Percentiles rank a stretch among this genome's conserved stretches.
phyloP scores from a whole-genome alignment of 2,888 invertebrate genomes.

The Auanema freiburgensis region DNA sequence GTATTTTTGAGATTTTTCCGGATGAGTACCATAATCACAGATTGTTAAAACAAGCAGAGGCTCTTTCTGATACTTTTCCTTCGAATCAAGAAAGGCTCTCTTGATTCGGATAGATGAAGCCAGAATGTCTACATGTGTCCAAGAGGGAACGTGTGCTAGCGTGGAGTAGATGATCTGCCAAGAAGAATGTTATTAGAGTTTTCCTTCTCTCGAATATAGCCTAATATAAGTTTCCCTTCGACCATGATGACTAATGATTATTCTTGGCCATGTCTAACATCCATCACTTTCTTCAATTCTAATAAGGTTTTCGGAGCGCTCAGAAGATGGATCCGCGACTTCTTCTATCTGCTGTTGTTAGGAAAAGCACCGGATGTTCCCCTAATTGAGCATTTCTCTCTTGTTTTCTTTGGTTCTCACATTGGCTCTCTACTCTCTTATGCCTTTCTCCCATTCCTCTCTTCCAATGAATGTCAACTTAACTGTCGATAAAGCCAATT shows the following conservation, averaged over 20 bases:
- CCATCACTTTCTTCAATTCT: background rate
- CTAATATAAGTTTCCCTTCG: background rate
- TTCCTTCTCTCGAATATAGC: background rate
- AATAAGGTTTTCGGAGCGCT: background rate
- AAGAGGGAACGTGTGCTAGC: conserved; percentile 46
- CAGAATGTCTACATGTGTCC: conserved; percentile 54
- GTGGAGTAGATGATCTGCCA: conserved; percentile 59
- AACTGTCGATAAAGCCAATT: background rate
- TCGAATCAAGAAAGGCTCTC: conserved; percentile 43
- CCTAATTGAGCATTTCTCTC: background rate
- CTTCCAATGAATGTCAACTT: background rate
- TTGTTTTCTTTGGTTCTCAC: background rate
- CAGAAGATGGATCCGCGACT: background rate
- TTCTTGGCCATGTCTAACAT: background rate
- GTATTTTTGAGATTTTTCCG: background rate
- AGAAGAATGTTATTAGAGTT: background rate
- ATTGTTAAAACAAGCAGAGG: conserved; percentile 53
- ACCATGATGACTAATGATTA: background rate
- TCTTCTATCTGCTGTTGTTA: background rate
- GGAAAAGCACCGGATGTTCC: background rate
- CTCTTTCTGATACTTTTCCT: conserved; percentile 7
- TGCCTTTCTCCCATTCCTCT: background rate
- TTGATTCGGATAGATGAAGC: conserved; percentile 43
- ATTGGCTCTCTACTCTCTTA: background rate
- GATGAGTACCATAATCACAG: conserved; percentile 53